Base-by-base conservation (phyloP, 2,797 vertebrate genomes). In the Stomatorhinus walkeri region DNA sequence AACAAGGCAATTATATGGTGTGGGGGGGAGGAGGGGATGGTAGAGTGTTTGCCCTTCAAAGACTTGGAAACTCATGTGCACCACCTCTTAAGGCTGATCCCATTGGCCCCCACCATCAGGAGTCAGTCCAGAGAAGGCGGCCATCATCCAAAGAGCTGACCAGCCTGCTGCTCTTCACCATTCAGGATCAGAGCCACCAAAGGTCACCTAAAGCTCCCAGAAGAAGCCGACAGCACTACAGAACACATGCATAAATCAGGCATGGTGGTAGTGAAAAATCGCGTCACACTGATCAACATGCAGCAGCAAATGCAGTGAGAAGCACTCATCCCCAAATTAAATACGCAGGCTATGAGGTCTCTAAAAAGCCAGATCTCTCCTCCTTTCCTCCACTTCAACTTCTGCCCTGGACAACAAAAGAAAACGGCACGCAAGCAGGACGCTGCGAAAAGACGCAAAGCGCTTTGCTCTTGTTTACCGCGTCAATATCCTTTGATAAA, bases 1-100 rank as follows among this genome's bases (percentile, higher is more conserved):
- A 93, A 93, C 92, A 93, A 92, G 91, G 91, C 91, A 92, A 92
- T 92, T 92, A 93, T 88, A 90, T 88, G 89, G 14, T 79, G 72
- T 9, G 36, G 32, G 36, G 72, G 88, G 90, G 89, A 24, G 85
- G 87, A 64, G 87, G 76, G 61, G 86, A 59, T 61, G 79, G 32
- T 51, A 85, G 79, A 87, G 51, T 40, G 49, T 87, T 88, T 89
- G 89, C 81, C 87, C 88, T 89, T 54, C 84, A 90, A 89, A 90
- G 59, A 87, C 84, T 49, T 81, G 49, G 40, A 89, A 61, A 89
- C 88, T 52, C 24, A 68, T 6, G 46, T 12, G 49, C 81, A 59
- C 79, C 81, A 86, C 32, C 87, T 48, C 81, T 86, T n/a, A 85
- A 85, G 48, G 61, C 88, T 87, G 88, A 88, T 56, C 19, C 1